phyloP scores from a whole-genome alignment of 2,113 vertebrate species.

The Muntiacus muntjak region DNA sequence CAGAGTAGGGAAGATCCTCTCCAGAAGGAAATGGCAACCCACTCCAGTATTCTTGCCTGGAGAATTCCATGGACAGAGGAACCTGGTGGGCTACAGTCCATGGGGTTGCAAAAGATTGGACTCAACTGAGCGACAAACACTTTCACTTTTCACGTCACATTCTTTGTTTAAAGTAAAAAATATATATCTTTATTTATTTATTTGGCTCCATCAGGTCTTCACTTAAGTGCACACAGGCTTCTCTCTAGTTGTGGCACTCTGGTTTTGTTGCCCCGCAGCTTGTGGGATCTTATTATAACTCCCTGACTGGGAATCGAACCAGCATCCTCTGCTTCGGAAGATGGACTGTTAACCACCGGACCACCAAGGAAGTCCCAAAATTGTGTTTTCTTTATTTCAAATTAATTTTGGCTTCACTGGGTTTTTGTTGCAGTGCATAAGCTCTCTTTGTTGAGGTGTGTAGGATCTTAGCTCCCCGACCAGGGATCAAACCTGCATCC shows the following conservation, averaged over 20 bases:
- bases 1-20: neutral
- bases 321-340: neutral
- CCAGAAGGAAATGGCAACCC: neutral
- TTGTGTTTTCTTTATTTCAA: neutral
- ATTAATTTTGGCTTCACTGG: neutral
- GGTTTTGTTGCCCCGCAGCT: neutral
- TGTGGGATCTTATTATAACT: neutral
- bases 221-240: neutral
- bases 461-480: neutral
- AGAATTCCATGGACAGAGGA: neutral
- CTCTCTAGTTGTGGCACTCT: neutral
- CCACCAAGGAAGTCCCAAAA: neutral
- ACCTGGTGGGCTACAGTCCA: neutral
- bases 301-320: neutral
- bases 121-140: neutral
- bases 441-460: neutral
- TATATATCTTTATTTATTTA: neutral
- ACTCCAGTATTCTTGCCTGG: neutral
- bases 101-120: neutral
- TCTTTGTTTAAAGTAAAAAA: neutral
- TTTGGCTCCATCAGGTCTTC: neutral
- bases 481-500: neutral
- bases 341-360: neutral
- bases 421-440: neutral
- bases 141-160: neutral